Base-by-base conservation (phyloP, 2,888 invertebrate species). In the Gymnosoma rotundatum region DNA sequence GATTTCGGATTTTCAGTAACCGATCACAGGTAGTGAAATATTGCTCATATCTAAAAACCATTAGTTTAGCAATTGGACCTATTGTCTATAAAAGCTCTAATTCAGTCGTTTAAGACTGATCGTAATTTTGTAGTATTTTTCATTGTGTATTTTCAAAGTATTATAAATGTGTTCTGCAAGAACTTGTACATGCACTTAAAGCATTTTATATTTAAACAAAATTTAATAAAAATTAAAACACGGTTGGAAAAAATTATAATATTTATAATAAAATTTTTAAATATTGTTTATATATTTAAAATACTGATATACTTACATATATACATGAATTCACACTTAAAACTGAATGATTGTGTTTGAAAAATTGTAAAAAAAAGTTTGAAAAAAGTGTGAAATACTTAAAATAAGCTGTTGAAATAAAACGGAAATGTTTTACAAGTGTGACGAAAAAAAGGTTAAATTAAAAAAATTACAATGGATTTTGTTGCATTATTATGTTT, bases 401-500 rank as follows among this genome's bases (percentile, higher is more conserved):
- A 78, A 70, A 82, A 76, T 72, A 82, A 82, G 76, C 60, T 82
- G 72, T 76, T 72, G 72, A 82, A 76, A 72, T 76, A 72, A 42
- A 72, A 72, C 76, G 82, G 76, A 76, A 82, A 82, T 76, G 60
- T 60, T 76, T 72, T 20, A 54, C 64, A 50, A 45, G 70, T 56
- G 16, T 45, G 42, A 54, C 21, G 42, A 74, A 74, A 10, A 50
- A n/a, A 52, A 18, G 45, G 6, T 32, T 32, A 64, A 32, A 42
- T 3, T 14, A 14, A 42, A 42, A 42, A 42, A 42, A 42, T 14
- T 25, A 45, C 45, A 14, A 48, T 48, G 5, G 5, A 1, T 16
- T 16, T 16, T 48, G n/a, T 48, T 14, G 16, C 16, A 48, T 16
- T 48, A 48, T 16, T 48, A 48, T 48, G 42, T n/a, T n/a, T 48